Conservation (phyloP, 2,113 vertebrate genomes). For the Oryzias curvinotus region DNA sequence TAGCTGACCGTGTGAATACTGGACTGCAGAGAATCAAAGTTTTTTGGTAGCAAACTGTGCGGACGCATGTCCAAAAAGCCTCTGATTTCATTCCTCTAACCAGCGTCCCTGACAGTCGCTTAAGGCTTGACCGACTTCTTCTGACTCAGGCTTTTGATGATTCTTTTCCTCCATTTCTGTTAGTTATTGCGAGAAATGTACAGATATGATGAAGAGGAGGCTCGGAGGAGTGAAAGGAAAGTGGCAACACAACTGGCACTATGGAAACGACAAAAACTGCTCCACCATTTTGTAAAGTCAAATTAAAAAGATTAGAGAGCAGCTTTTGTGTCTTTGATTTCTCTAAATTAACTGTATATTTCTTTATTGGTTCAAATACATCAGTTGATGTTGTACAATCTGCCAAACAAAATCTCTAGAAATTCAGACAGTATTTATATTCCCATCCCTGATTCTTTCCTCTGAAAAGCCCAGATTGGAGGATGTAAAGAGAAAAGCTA, state of each 20-base stretch:
- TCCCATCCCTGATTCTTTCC: too few relatives aligned
- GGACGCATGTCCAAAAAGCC: conserved; percentile 7
- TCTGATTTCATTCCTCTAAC: conserved; percentile 9
- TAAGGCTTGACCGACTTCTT: neutral
- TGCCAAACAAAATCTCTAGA: conserved; percentile 2
- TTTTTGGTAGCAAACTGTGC: conserved; percentile 22
- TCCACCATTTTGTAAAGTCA: neutral
- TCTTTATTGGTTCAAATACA: conserved; percentile 3
- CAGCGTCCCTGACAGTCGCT: conserved; percentile 2
- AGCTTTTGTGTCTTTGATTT: too few relatives aligned
- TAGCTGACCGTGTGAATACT: conserved; percentile 11
- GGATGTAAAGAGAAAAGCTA: too few relatives aligned
- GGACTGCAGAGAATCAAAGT: conserved; percentile 14
- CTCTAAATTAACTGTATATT: neutral
- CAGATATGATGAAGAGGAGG: conserved; percentile 1
- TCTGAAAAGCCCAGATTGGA: too few relatives aligned
- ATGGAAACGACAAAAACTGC: neutral
- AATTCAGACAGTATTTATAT: neutral
- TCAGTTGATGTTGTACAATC: neutral
- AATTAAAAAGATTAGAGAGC: too few relatives aligned
- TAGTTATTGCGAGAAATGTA: conserved; percentile 1
- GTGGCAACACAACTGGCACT: neutral
- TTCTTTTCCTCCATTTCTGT: conserved; percentile 10
- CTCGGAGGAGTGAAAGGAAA: neutral
- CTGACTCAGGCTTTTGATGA: conserved; percentile 6